phyloP scores from a whole-genome alignment of 2,113 vertebrate species.

The Montifringilla adamsi region DNA sequence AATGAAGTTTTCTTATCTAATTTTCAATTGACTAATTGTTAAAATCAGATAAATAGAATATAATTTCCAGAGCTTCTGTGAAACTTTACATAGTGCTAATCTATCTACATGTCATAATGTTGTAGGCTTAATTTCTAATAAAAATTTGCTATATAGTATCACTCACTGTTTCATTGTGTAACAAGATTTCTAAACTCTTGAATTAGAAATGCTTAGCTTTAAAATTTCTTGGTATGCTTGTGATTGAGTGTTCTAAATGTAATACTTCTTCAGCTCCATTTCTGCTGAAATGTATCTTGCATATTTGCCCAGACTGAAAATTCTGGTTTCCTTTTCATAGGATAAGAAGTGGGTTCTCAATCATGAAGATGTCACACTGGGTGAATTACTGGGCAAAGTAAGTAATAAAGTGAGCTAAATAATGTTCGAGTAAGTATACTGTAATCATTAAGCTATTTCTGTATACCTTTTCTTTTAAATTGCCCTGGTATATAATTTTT shows the following conservation, averaged over 20 bases:
- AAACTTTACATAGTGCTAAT: background rate
- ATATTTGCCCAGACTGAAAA: background rate
- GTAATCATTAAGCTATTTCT: background rate
- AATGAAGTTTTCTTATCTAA: background rate
- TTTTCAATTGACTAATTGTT: background rate
- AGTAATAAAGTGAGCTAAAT: constrained; percentile 39
- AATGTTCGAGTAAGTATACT: background rate
- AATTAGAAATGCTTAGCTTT: background rate
- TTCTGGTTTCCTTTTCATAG: constrained; percentile 61
- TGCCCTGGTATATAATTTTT: background rate
- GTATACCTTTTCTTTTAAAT: background rate
- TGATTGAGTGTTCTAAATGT: background rate
- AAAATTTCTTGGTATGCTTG: background rate
- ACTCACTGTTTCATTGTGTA: constrained; percentile 7
- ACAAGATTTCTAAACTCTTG: background rate
- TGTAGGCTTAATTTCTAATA: background rate
- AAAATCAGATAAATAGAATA: background rate
- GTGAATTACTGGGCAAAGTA: constrained; percentile 94
- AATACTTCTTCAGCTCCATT: background rate
- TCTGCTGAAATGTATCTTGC: background rate
- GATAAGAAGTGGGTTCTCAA: constrained; percentile 98
- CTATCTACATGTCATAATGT: background rate
- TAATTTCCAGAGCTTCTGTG: background rate
- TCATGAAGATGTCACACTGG: constrained; percentile 92
- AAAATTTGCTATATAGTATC: background rate